Conservation (phyloP, 2,888 invertebrate genomes). For the Bimastos eiseni region DNA sequence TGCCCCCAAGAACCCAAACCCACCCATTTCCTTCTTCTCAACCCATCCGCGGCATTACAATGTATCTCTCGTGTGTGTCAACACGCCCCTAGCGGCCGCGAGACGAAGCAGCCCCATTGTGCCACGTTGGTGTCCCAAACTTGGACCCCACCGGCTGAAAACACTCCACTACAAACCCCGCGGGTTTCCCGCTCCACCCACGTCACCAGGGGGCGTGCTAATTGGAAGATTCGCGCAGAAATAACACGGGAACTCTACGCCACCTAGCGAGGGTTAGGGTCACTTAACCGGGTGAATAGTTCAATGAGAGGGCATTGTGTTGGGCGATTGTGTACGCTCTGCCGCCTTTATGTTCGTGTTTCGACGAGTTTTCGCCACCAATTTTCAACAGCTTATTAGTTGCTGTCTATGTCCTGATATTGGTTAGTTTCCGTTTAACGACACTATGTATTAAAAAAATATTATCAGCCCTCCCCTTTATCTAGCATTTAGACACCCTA, state of each 20-base stretch:
- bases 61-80: slow-evolving; percentile 2
- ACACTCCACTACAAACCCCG: not conserved
- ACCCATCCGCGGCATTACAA: not conserved
- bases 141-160: not conserved
- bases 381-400: too few relatives aligned
- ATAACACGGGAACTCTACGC: not conserved
- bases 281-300: not conserved
- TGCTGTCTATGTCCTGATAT: too few relatives aligned
- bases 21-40: too few relatives aligned
- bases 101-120: not conserved
- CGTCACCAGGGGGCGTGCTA: not conserved
- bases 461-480: too few relatives aligned
- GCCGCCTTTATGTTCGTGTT: not conserved
- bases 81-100: not conserved
- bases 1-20: too few relatives aligned
- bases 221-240: slow-evolving; percentile 24
- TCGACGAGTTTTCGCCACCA: not conserved
- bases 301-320: not conserved
- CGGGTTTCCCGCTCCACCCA: not conserved
- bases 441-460: too few relatives aligned
- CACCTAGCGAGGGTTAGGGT: not conserved
- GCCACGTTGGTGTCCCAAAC: not conserved
- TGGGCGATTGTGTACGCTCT: not conserved
- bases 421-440: too few relatives aligned
- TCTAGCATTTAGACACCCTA: too few relatives aligned